Conservation (phyloP, 2,113 vertebrate genomes). For the Antechinus flavipes region DNA sequence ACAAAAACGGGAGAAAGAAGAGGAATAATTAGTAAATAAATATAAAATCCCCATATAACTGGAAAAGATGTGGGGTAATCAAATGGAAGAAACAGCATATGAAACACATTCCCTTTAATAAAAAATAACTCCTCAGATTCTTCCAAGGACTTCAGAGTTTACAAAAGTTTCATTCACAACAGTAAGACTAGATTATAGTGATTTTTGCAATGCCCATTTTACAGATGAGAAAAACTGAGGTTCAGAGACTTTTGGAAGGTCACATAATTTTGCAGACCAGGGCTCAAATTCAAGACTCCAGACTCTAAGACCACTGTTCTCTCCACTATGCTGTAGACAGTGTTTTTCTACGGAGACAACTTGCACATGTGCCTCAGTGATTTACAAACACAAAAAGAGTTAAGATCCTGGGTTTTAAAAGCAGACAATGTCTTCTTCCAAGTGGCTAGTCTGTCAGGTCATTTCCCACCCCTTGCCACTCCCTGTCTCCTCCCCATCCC, state of each 20-base stretch:
- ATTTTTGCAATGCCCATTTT: not conserved
- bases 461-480: not conserved
- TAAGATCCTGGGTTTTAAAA: not conserved
- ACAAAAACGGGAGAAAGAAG: not conserved
- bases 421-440: slow-evolving; percentile 56
- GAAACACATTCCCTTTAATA: not conserved
- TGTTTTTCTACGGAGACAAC: not conserved
- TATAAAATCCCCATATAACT: not conserved
- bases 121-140: not conserved
- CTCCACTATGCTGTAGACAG: not conserved
- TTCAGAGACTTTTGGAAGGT: not conserved
- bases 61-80: not conserved
- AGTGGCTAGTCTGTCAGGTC: slow-evolving; percentile 66
- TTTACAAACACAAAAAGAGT: not conserved
- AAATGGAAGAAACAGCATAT: not conserved
- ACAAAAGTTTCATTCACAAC: not conserved
- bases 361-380: not conserved
- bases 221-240: not conserved
- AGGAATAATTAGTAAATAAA: not conserved
- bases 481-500: not conserved
- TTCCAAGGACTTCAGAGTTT: not conserved
- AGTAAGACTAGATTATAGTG: not conserved
- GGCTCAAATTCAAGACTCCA: not conserved
- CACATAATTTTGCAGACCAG: not conserved
- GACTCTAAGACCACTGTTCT: not conserved